Conservation (phyloP, 2,113 vertebrate species). For the Beaufortia kweichowensis region DNA sequence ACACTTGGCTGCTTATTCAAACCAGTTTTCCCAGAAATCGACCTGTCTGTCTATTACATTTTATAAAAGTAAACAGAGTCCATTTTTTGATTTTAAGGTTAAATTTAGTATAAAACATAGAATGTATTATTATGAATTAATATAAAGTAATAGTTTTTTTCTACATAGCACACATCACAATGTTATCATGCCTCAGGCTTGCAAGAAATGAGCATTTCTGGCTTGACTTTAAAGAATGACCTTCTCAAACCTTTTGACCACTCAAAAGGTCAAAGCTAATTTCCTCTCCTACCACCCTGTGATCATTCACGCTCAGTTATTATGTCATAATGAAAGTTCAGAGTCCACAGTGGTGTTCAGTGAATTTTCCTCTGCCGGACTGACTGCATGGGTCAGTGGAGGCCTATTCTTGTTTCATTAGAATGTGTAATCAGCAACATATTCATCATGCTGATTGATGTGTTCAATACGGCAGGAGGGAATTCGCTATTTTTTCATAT, state of each 20-base stretch:
- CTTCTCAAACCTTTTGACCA: not conserved
- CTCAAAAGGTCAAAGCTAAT: constrained; percentile 28
- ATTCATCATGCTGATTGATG: constrained; percentile 50
- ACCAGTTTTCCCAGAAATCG: too few relatives aligned
- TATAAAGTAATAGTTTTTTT: too few relatives aligned
- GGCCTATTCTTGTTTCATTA: constrained; percentile 41
- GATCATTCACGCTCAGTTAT: constrained; percentile 27
- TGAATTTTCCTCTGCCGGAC: not conserved
- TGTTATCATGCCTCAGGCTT: too few relatives aligned
- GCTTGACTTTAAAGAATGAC: constrained; percentile 16
- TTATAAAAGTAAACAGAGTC: too few relatives aligned
- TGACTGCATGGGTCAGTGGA: not conserved
- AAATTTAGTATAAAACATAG: too few relatives aligned
- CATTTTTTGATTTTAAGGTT: too few relatives aligned
- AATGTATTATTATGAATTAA: too few relatives aligned
- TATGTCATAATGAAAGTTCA: constrained; percentile 18
- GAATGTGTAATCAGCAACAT: constrained; percentile 19
- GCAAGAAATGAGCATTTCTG: not conserved
- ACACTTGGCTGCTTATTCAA: too few relatives aligned
- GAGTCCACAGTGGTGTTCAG: not conserved
- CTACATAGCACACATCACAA: too few relatives aligned
- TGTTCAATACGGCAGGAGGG: constrained; percentile 23
- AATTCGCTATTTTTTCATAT: constrained; percentile 21
- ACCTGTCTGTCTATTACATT: too few relatives aligned
- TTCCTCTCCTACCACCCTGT: not conserved